phyloP scores from a whole-genome alignment of 2,888 invertebrate species.

The Neelides folsomi region DNA sequence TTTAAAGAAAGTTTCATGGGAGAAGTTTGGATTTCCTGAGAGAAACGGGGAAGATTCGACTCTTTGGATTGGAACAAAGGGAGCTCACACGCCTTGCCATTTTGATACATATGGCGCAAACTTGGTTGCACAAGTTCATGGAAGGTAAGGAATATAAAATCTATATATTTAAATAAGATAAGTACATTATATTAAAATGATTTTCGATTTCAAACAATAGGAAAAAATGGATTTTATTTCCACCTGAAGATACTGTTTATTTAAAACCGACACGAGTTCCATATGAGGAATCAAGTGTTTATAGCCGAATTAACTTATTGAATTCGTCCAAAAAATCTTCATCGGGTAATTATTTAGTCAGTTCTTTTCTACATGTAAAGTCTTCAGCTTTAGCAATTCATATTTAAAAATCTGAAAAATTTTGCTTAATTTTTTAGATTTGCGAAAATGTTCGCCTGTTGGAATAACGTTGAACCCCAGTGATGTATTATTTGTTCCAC shows the following conservation, averaged over 20 bases:
- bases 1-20: conserved; percentile 47
- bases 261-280: conserved; percentile 73
- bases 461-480: conserved; percentile 52
- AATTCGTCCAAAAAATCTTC: conserved; percentile 10
- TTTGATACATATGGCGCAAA: conserved; percentile 89
- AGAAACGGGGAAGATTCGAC: conserved; percentile 56
- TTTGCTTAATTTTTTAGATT: conserved; percentile 13
- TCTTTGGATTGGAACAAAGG: conserved; percentile 73
- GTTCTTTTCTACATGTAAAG: neutral
- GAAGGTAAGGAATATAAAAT: conserved; percentile 55
- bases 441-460: conserved; percentile 16
- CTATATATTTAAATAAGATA: no score
- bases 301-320: conserved; percentile 62
- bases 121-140: conserved; percentile 74
- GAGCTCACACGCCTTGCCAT: conserved; percentile 87
- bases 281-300: conserved; percentile 92
- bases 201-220: conserved; percentile 40
- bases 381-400: neutral
- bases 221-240: conserved; percentile 84
- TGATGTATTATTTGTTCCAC: conserved; percentile 76
- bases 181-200: no score
- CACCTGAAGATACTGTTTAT: conserved; percentile 53
- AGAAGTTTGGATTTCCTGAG: conserved; percentile 55
- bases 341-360: conserved; percentile 10
- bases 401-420: no score